These are phyloP conservation scores for Characodon lateralis DNA, from an alignment of 2,797 vertebrate genomes.

Conservation along the genomic window DNA sequence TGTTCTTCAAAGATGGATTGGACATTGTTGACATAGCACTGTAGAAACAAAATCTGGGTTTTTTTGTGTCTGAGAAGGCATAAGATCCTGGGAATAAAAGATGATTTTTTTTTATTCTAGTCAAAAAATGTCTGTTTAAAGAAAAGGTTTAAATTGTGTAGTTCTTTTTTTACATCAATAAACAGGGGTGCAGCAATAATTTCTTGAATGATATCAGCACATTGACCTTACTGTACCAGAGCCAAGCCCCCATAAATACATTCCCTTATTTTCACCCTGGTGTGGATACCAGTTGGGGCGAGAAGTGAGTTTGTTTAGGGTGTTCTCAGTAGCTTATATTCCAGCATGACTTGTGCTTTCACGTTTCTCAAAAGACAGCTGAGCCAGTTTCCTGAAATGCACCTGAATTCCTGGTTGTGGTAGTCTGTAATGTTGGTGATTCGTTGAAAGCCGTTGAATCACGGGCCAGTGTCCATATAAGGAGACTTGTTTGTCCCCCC, in stretches of 20 bases:
- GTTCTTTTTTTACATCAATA: constrained; percentile 24
- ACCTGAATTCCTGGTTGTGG: constrained; percentile 75
- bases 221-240: constrained; percentile 70
- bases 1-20: constrained; percentile 60
- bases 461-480: constrained; percentile 72
- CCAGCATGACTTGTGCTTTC: constrained; percentile 67
- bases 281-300: constrained; percentile 73
- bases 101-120: constrained; percentile 11
- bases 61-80: constrained; percentile 28
- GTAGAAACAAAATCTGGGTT: constrained; percentile 23
- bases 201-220: constrained; percentile 68
- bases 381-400: constrained; percentile 76
- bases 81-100: not conserved
- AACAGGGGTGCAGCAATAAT: constrained; percentile 38
- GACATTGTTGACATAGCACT: constrained; percentile 73
- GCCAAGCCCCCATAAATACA: constrained; percentile 82
- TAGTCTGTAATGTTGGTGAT: constrained; percentile 77
- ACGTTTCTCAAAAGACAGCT: constrained; percentile 74
- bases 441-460: constrained; percentile 80
- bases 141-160: constrained; percentile 6
- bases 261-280: constrained; percentile 79
- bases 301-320: constrained; percentile 83
- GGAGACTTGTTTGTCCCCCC: constrained; percentile 72
- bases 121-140: constrained; percentile 15
- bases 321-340: constrained; percentile 68